Evolutionary conservation across 2,797 vertebrate genomes (phyloP), one percentile per base, ranked within the genome.

Genomic region (Anabas testudineus): DNA sequence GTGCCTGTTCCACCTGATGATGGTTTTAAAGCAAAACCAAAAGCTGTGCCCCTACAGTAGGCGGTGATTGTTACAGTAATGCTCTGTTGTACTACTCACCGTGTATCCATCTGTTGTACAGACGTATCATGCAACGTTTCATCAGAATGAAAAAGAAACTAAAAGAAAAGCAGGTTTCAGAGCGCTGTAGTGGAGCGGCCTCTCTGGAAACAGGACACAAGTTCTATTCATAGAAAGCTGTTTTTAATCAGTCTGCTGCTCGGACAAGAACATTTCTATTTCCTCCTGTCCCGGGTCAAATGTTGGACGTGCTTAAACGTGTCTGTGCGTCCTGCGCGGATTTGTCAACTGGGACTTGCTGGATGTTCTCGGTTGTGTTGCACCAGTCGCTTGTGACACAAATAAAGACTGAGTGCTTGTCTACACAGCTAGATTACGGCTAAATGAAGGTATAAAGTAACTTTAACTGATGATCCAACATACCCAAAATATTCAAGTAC

Each of bases 71-170:
- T 55, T 58, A 34, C 57, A 52, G 32, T 16, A n/a, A 22, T 21
- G 42, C 22, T 45, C 14, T 53, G 56, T 46, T 52, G 37, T 58
- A 32, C 26, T 19, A 30, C 12, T 15, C 37, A 43, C 48, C 8
- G 28, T 47, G 49, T 22, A 12, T 22, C 47, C 21, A 45, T 56
- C 58, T 71, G 51, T n/a, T 62, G 5, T 30, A n/a, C 28, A 46
- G 30, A 39, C 5, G 34, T 19, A 4, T 53, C 8, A 22, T 41
- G 32, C 47, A 39, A 39, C 5, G 12, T 14, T 39, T 14, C 14
- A 39, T 39, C 37, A 15, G 4, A 16, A 16, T 21, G 10, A 36
- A 26, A 43, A 34, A 52, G 19, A 21, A 45, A 45, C 4, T 3
- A 21, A 12, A 21, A 45, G 4, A 9, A n/a, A 19, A 43, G 41